Evolutionary conservation across 2,888 invertebrate species (phyloP).

Genomic region (Carcina quercana): DNA sequence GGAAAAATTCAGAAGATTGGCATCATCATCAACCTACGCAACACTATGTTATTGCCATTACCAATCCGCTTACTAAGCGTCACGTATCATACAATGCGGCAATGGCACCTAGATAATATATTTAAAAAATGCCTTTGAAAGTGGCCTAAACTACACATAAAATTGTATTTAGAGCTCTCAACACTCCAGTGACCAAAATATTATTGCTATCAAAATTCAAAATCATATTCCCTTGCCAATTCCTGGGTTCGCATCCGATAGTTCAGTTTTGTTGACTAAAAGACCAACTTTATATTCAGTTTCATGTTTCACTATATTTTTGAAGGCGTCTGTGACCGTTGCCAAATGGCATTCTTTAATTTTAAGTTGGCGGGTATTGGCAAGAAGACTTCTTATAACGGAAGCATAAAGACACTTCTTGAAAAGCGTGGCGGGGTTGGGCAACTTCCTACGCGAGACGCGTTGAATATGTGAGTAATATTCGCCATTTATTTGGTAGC

Average conservation of each 20-base stretch:
- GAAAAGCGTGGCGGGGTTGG: neutral
- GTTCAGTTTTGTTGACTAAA: constrained; percentile 33
- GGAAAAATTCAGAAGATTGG: too few relatives aligned
- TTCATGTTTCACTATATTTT: constrained; percentile 36
- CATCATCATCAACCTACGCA: too few relatives aligned
- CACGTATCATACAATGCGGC: too few relatives aligned
- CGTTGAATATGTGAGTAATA: constrained; percentile 35
- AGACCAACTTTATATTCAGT: constrained; percentile 38
- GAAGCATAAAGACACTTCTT: constrained; percentile 35
- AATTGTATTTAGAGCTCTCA: too few relatives aligned
- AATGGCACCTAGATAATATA: too few relatives aligned
- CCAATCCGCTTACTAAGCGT: too few relatives aligned
- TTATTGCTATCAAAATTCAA: constrained; percentile 32
- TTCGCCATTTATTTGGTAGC: constrained; percentile 41
- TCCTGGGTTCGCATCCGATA: constrained; percentile 26
- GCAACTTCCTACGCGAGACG: constrained; percentile 19
- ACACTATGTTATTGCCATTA: too few relatives aligned
- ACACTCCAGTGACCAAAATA: constrained; percentile 48
- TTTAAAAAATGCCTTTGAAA: too few relatives aligned
- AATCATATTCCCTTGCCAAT: constrained; percentile 43
- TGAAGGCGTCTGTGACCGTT: constrained; percentile 34
- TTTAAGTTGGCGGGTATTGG: constrained; percentile 37
- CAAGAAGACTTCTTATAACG: constrained; percentile 31
- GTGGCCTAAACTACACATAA: too few relatives aligned
- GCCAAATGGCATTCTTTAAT: constrained; percentile 65